Base-by-base conservation (phyloP, 2,113 vertebrate species). In the Silurus asotus region DNA sequence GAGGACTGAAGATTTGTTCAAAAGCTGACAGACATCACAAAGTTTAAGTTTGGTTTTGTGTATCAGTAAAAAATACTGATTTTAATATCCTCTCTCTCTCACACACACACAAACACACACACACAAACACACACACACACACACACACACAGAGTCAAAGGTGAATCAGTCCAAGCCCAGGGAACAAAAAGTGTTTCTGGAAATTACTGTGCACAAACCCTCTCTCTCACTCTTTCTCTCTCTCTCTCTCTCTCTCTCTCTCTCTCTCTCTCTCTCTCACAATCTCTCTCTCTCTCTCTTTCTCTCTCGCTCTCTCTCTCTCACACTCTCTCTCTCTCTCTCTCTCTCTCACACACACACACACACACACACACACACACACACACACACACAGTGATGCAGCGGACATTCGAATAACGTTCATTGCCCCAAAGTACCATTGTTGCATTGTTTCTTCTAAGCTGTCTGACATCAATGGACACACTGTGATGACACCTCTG, bases 401-500 rank as follows among this genome's bases (percentile, higher is more conserved):
- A 81, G 53, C 58, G 82, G 83, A 70, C 83, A 88, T 88, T 88
- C 53, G 3, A 85, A 53, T 61, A 84, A 64, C 19, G 81, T 65
- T 81, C 65, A 75, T 20, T 20, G 51, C 48, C 23, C 85, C 74
- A 76, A 77, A 89, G 88, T 89, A 84, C 64, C 69, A 86, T 89
- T 87, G 86, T 84, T 48, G 81, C 56, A 81, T 67, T 76, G 77
- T 82, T 62, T 84, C 58, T 86, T 76, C 76, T 56, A 49, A 83
- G 80, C 83, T 89, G 83, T 65, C 81, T 89, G 56, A 87, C 88
- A 86, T 89, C 86, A 89, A 88, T 89, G 86, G 67, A 13, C 19
- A 76, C 84, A 86, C 81, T 89, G 88, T 89, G 84, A 75, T 75
- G 76, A 72, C 61, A 88, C 88, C 88, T 89, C 86, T 86, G 88